Base-by-base conservation (phyloP, 2,113 vertebrate genomes). In the Phoxinus phoxinus region DNA sequence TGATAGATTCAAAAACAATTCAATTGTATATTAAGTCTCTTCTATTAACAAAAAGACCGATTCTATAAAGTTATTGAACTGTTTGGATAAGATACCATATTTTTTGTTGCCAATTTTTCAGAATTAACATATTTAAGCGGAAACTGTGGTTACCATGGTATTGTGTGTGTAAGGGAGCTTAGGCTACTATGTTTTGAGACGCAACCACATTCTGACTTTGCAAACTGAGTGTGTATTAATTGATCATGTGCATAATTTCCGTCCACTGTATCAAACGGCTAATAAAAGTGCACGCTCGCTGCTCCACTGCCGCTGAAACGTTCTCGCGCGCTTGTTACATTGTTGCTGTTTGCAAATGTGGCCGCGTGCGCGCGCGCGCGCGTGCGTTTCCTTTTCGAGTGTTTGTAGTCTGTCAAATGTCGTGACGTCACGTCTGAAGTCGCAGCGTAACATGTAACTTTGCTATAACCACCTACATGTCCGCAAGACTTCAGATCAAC, bases 341-440 rank as follows among this genome's bases (percentile, higher is more conserved):
- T 71, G 46, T 32, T 35, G 10, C 8, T 32, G 74, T 27, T 41
- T 37, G 21, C 32, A 41, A 51, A 27, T 19, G 56, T 32, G 72
- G 19, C 12, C 51, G 63, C 63, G 76, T 23, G 78, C 13, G 51
- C 51, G 69, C 30, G 48, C 48, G 51, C 2, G 51, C 7, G 73
- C 8, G 44, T 4, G 76, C 58, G 51, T 82, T 88, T 78, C 61
- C 87, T 83, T 84, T 65, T 13, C 75, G 15, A 61, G 25, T 23
- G 71, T 71, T 81, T 81, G 80, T 2, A 51, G 82, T 86, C 80
- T 86, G 85, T 86, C 87, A 88, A 30, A 21, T 58, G 61, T 23
- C 77, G 56, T 89, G 87, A 86, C 87, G 87, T 89, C 85, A 86
- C 85, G 85, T 9, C 77, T 58, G 65, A 46, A 78, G 75, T 58